phyloP scores from a whole-genome alignment of 2,888 invertebrate species.

The Spilosoma lubricipeda region DNA sequence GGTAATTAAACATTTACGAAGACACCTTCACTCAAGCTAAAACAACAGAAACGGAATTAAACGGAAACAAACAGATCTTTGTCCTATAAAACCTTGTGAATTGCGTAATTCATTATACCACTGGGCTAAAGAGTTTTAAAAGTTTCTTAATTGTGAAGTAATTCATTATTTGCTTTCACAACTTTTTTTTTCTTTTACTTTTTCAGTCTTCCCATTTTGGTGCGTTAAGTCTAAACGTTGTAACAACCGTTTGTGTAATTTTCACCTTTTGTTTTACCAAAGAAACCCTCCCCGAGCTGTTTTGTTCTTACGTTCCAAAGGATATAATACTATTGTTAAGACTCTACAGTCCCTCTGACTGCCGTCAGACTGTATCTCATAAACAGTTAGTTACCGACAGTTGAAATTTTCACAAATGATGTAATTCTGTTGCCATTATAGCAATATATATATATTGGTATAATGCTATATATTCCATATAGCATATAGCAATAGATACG shows the following conservation, averaged over 20 bases:
- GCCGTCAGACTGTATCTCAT: no score
- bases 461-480: no score
- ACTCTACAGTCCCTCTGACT: no score
- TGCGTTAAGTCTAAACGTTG: neutral
- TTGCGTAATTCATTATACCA: neutral
- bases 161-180: constrained; percentile 2
- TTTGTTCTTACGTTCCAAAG: neutral
- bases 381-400: no score
- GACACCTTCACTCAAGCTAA: constrained; percentile 13
- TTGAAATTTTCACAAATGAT: no score
- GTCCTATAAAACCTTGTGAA: constrained; percentile 2
- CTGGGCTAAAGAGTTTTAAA: neutral
- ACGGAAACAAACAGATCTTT: constrained; percentile 28
- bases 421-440: no score
- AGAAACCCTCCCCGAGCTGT: neutral
- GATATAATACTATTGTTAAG: no score
- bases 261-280: neutral
- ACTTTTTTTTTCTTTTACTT: neutral
- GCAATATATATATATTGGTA: no score
- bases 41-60: neutral
- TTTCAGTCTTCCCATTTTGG: neutral
- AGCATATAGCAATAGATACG: no score
- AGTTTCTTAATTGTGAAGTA: constrained; percentile 5
- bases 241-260: neutral
- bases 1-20: neutral